Percentiles rank a stretch among this genome's conserved stretches.
These are phyloP conservation scores for Sinella curviseta DNA, from an alignment of 1,140 invertebrate species.

Conservation along the genomic window DNA sequence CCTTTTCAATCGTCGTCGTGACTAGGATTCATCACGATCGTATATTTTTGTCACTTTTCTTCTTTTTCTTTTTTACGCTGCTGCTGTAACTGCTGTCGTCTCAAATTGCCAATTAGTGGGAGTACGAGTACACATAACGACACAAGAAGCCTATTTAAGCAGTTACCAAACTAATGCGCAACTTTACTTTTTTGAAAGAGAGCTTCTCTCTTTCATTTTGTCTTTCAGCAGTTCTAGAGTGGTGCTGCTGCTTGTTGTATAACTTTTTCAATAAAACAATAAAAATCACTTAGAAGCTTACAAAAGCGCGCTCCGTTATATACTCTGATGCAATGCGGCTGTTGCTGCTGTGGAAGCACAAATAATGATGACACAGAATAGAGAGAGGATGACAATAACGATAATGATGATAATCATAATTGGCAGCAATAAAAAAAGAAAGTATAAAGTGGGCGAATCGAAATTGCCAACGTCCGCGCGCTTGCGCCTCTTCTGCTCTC, in stretches of 20 bases:
- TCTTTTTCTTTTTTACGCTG: not conserved
- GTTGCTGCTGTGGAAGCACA: too few relatives aligned
- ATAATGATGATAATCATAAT: too few relatives aligned
- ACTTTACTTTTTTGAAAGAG: too few relatives aligned
- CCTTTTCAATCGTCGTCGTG: not conserved
- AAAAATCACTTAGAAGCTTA: not conserved
- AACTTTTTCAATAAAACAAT: not conserved
- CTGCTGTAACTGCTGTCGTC: not conserved
- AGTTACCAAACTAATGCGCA: not conserved
- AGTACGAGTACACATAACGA: not conserved
- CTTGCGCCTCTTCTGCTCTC: too few relatives aligned
- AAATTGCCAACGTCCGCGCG: too few relatives aligned
- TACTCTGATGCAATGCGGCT: too few relatives aligned
- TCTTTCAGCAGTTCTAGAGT: too few relatives aligned
- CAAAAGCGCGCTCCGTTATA: not conserved
- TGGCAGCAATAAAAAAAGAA: conserved; percentile 12
- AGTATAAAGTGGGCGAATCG: conserved; percentile 2
- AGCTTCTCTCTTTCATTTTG: too few relatives aligned
- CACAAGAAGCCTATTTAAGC: not conserved
- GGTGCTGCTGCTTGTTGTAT: not conserved
- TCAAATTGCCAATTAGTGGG: conserved; percentile 14
- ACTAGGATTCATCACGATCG: conserved; percentile 7
- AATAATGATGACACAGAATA: too few relatives aligned
- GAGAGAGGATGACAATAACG: too few relatives aligned
- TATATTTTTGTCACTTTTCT: conserved; percentile 15